Conservation (phyloP, 92 coral and sea anemone genomes). For the Actinostola sp. region DNA sequence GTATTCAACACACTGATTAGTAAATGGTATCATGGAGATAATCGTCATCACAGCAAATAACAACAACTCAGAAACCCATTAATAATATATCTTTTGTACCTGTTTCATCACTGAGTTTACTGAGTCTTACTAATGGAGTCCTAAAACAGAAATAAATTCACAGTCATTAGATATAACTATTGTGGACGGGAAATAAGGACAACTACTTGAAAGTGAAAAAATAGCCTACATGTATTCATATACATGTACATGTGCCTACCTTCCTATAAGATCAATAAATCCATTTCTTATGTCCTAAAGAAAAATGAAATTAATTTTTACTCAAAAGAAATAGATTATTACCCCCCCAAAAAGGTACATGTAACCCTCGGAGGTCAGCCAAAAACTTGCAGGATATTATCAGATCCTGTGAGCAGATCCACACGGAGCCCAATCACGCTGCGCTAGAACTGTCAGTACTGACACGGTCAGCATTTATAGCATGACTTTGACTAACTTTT, state of each 20-base stretch:
- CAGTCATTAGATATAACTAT: background rate
- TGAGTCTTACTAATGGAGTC: conserved; percentile 87
- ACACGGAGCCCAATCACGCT: no score
- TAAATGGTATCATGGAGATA: background rate
- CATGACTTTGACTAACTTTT: no score
- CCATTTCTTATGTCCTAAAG: conserved; percentile 83
- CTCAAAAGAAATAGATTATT: no score
- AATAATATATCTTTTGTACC: conserved; percentile 47
- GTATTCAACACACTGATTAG: background rate
- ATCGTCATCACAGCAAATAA: background rate
- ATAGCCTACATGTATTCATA: background rate
- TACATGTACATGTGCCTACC: conserved; percentile 46
- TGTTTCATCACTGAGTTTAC: conserved; percentile 95
- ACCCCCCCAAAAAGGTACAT: no score
- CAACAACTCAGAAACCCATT: background rate
- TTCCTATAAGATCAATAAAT: conserved; percentile 89
- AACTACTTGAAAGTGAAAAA: background rate
- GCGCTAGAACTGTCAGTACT: no score
- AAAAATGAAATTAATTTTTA: background rate
- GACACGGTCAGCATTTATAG: no score
- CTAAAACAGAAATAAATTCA: conserved; percentile 34
- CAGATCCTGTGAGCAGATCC: no score
- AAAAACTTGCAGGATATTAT: no score
- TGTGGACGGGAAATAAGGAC: no score
- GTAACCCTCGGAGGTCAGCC: no score